Percentiles rank a stretch among this genome's conserved stretches.
Evolutionary conservation across 2,797 vertebrate species (phyloP).

Genomic region (Rachycentron canadum): DNA sequence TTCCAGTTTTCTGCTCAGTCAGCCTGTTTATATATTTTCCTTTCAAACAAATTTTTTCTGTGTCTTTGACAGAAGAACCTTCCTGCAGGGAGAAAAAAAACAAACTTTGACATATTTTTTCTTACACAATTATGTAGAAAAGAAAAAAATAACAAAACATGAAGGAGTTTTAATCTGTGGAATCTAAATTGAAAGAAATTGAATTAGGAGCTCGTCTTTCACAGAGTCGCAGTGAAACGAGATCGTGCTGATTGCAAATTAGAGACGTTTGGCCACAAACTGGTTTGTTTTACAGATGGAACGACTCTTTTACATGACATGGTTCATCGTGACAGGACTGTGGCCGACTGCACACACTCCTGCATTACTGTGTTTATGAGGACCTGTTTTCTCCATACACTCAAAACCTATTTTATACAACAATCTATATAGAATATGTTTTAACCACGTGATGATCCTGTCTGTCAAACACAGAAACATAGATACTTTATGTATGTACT

Average conservation of each 20-base stretch:
- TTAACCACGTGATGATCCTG: neutral
- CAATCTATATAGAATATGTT: neutral
- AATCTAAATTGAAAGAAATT: slow-evolving; percentile 66
- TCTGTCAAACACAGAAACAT: neutral
- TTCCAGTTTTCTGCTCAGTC: slow-evolving; percentile 73
- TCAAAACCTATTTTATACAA: neutral
- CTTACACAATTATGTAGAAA: slow-evolving; percentile 30
- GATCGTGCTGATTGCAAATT: slow-evolving; percentile 75
- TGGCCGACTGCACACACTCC: slow-evolving; percentile 11
- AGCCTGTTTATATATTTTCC: slow-evolving; percentile 69
- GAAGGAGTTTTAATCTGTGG: slow-evolving; percentile 60
- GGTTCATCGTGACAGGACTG: slow-evolving; percentile 26
- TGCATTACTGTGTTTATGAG: slow-evolving; percentile 9
- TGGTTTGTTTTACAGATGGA: slow-evolving; percentile 64
- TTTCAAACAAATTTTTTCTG: slow-evolving; percentile 58
- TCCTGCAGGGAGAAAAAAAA: slow-evolving; percentile 43
- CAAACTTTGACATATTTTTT: slow-evolving; percentile 44
- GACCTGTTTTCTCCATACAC: neutral
- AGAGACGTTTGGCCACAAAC: slow-evolving; percentile 69
- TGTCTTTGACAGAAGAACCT: slow-evolving; percentile 61
- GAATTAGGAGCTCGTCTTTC: slow-evolving; percentile 67
- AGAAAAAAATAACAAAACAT: slow-evolving; percentile 36
- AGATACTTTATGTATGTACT: too few relatives aligned
- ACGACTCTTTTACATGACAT: slow-evolving; percentile 65
- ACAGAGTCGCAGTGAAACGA: slow-evolving; percentile 54